A percentile compares a stretch with the other conserved stretches of the same genome.
These are phyloP conservation scores for Artemia sinica DNA, from an alignment of 2,888 invertebrate genomes.

Conservation along the genomic window DNA sequence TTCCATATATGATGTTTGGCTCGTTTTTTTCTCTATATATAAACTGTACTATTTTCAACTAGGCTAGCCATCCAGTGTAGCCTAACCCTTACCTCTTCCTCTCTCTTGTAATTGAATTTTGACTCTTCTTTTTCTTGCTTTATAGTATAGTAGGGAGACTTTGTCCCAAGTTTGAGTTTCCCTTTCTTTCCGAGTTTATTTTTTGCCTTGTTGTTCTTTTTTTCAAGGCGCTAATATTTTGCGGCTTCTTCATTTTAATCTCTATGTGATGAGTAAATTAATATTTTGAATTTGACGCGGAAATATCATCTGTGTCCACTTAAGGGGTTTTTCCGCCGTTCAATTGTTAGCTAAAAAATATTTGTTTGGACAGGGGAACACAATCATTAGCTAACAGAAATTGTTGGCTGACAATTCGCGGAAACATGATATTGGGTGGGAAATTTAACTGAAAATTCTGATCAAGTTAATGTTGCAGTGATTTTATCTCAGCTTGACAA, in stretches of 20 bases:
- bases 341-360: too few species aligned
- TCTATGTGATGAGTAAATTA: too few species aligned
- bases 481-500: too few species aligned
- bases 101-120: neutral
- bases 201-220: neutral
- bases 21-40: neutral
- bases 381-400: too few species aligned
- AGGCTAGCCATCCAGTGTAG: neutral
- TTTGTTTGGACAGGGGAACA: too few species aligned
- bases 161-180: neutral
- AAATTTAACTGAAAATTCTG: too few species aligned
- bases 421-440: too few species aligned
- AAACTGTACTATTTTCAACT: neutral
- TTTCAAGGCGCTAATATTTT: neutral
- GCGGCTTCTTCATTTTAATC: neutral
- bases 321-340: too few species aligned
- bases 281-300: too few species aligned
- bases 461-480: too few species aligned
- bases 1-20: neutral
- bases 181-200: conserved; percentile 1
- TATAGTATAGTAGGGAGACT: neutral
- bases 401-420: too few species aligned
- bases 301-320: too few species aligned
- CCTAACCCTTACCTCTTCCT: neutral
- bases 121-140: conserved; percentile 4